phyloP scores from a whole-genome alignment of 2,113 vertebrate species.

The Sinocyclocheilus rhinocerous region DNA sequence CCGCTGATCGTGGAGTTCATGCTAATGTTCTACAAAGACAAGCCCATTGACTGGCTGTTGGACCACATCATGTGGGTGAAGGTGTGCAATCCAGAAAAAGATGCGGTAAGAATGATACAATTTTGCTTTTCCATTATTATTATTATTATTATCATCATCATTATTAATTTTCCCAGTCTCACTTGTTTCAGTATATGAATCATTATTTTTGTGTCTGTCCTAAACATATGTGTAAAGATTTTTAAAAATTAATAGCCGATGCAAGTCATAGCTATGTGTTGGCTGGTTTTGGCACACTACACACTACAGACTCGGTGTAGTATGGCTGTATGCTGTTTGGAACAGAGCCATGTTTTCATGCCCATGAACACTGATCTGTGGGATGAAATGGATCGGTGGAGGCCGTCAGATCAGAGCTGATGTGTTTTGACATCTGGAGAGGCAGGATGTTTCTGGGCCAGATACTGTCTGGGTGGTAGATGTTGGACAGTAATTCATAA shows the following conservation, averaged over 20 bases:
- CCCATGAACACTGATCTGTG: too few species aligned
- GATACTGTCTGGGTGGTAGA: too few species aligned
- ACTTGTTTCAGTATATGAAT: background rate
- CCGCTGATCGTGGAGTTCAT: slow-evolving; percentile 98
- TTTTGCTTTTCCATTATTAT: background rate
- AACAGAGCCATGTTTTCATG: too few species aligned
- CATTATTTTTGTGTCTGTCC: background rate
- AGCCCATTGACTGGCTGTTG: slow-evolving; percentile 98
- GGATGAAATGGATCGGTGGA: too few species aligned
- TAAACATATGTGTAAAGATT: background rate
- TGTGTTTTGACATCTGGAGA: too few species aligned
- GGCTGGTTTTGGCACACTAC: too few species aligned
- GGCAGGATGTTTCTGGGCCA: too few species aligned
- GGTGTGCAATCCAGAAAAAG: slow-evolving; percentile 98
- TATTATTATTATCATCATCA: background rate
- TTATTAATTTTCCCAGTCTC: background rate
- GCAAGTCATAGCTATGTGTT: background rate
- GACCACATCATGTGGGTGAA: slow-evolving; percentile 99
- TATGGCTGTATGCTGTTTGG: too few species aligned
- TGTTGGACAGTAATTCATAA: too few species aligned
- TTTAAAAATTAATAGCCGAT: background rate
- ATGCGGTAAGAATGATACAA: slow-evolving; percentile 81
- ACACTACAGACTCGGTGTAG: too few species aligned
- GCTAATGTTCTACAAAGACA: slow-evolving; percentile 99
- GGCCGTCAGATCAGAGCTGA: too few species aligned